Base-by-base conservation (phyloP, 2,888 invertebrate genomes). In the Drosophila aldrichi region DNA sequence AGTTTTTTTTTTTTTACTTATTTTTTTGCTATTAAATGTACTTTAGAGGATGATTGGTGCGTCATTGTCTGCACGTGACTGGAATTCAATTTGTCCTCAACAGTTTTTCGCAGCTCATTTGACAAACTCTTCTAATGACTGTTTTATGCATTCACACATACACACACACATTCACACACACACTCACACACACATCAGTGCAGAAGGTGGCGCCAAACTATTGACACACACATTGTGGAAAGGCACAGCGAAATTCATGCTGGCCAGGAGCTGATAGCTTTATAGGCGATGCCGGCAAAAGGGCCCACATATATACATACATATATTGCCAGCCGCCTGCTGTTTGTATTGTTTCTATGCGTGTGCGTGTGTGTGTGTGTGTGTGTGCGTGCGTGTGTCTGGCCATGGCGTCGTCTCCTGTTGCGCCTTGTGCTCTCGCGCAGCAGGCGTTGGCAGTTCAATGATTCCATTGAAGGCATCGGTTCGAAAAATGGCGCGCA, bases 31-130 rank as follows among this genome's bases (percentile, higher is more conserved):
- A 32, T 44, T 64, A 16, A 29, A 22, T 63, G 46, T 55, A 56
- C 74, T 74, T 65, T 68, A 76, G 59, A 71, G 66, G 65, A 70
- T 73, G 86, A 85, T 83, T 88, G 88, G 86, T 79, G 70, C 85
- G 88, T 82, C 82, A 79, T 79, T 79, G 70, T 61, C 54, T 63
- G 86, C 86, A 83, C 82, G 82, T 83, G 82, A 79, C 82, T 85
- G 58, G 74, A 74, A 88, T 83, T 76, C 68, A 76, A 82, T 76
- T 85, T 88, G 61, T 9, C n/a, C 44, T 63, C 58, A 34, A 51
- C 44, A 29, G 38, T 69, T 81, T 73, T 75, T 66, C 64, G 51
- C 63, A 85, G 72, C 72, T 79, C 82, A 78, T 78, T 82, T 88
- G 70, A 70, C 81, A 81, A 87, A 73, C 88, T 70, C 73, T 70